A percentile compares a stretch with the other conserved stretches of the same genome.
Evolutionary conservation across 2,888 invertebrate genomes (phyloP).

Genomic region (Hymenopus coronatus): DNA sequence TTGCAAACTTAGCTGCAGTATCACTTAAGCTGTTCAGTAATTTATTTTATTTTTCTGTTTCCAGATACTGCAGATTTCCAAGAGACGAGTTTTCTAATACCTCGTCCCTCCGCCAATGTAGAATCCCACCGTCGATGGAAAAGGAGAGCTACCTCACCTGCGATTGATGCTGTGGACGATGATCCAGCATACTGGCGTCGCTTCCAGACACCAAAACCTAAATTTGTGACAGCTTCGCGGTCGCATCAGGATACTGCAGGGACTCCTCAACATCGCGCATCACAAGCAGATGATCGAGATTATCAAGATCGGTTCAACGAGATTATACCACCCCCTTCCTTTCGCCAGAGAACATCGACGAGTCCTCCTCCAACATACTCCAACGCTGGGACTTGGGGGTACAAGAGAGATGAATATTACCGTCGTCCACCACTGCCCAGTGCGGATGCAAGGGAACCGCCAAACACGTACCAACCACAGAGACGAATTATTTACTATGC

Average conservation of each 20-base stretch:
- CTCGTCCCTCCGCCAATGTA: neutral
- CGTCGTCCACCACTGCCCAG: neutral
- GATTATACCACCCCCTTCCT: neutral
- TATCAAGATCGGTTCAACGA: conserved; percentile 10
- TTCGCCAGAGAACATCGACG: neutral
- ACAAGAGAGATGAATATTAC: neutral
- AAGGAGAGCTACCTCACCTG: neutral
- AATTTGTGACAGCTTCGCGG: conserved; percentile 11
- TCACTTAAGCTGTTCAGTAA: too few relatives aligned
- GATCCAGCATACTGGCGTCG: neutral
- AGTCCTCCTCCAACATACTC: neutral
- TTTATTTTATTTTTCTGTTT: neutral
- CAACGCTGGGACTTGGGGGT: neutral
- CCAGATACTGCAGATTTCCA: neutral
- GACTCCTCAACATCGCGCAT: neutral
- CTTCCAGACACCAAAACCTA: conserved; percentile 10
- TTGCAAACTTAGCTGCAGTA: too few relatives aligned
- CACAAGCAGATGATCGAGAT: neutral
- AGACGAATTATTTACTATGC: conserved; percentile 35
- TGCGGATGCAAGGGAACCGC: neutral
- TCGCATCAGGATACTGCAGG: neutral
- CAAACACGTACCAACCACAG: conserved; percentile 1
- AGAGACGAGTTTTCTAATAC: neutral
- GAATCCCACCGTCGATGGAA: neutral
- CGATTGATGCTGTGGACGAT: conserved; percentile 24